phyloP scores from a whole-genome alignment of 2,797 vertebrate species.

The Synaphobranchus kaupii region DNA sequence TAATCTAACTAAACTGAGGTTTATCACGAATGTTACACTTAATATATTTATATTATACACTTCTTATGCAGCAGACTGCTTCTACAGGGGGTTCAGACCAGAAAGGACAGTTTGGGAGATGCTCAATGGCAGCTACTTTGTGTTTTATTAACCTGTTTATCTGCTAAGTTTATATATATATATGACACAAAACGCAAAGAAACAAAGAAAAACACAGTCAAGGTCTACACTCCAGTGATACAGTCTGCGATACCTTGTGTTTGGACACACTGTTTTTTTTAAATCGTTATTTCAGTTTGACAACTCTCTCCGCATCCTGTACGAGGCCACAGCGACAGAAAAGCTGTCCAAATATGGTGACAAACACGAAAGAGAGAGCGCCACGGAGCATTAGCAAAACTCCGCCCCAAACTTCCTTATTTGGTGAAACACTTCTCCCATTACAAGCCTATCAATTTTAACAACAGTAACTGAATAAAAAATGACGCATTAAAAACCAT shows the following conservation, averaged over 20 bases:
- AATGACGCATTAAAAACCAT: background rate
- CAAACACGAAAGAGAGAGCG: conserved; percentile 53
- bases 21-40: too few species aligned
- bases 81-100: too few species aligned
- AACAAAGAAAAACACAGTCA: background rate
- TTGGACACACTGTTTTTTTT: conserved; percentile 4
- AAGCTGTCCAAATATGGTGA: conserved; percentile 78
- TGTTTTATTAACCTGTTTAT: too few species aligned
- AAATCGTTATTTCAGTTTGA: conserved; percentile 35
- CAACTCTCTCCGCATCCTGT: conserved; percentile 72
- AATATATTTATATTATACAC: too few species aligned
- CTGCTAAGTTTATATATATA: too few species aligned
- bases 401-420: conserved; percentile 71
- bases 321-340: conserved; percentile 55
- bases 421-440: conserved; percentile 42
- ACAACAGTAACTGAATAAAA: background rate
- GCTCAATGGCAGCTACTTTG: too few species aligned
- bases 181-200: background rate
- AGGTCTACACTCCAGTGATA: background rate
- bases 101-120: too few species aligned
- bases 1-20: too few species aligned
- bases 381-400: conserved; percentile 56
- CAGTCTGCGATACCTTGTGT: background rate
- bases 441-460: conserved; percentile 9
- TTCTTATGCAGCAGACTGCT: too few species aligned